Percentiles rank a stretch among this genome's conserved stretches.
Evolutionary conservation across 2,797 vertebrate genomes (phyloP).

Genomic region (Tokudaia tokunoshimensis): DNA sequence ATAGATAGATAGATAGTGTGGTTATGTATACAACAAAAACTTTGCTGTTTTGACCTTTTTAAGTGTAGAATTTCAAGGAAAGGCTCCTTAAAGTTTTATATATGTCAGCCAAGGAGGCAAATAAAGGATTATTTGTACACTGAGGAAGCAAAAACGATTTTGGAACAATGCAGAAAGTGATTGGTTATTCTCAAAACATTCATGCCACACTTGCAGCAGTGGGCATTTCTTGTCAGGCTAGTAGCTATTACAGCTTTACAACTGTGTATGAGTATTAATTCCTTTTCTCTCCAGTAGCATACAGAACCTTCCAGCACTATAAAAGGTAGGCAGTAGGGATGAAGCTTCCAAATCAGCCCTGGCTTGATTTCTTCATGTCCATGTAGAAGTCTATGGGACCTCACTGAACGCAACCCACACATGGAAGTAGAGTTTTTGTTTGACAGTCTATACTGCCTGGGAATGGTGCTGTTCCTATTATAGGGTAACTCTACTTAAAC

Average conservation of each 20-base stretch:
- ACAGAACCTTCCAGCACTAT: not conserved
- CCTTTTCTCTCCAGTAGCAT: not conserved
- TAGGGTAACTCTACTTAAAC: not conserved
- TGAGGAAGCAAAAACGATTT: not conserved
- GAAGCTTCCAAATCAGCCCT: too few relatives aligned
- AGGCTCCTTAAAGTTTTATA: not conserved
- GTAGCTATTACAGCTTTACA: not conserved
- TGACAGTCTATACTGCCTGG: not conserved
- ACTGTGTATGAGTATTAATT: not conserved
- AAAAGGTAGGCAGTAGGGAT: not conserved
- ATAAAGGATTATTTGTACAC: too few relatives aligned
- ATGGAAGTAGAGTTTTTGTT: not conserved
- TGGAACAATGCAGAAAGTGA: not conserved
- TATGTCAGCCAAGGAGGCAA: not conserved
- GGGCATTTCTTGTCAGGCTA: not conserved
- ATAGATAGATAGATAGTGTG: too few relatives aligned
- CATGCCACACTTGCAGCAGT: too few relatives aligned
- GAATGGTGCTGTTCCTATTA: too few relatives aligned
- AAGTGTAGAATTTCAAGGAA: not conserved
- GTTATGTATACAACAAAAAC: not conserved
- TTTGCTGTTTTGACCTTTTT: not conserved
- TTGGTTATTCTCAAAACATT: not conserved
- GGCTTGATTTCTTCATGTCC: not conserved
- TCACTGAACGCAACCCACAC: not conserved
- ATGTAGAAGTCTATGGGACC: not conserved